A percentile compares a stretch with the other conserved stretches of the same genome.
These are phyloP conservation scores for Cnemophilus loriae DNA, from an alignment of 2,113 vertebrate genomes.

Conservation along the genomic window DNA sequence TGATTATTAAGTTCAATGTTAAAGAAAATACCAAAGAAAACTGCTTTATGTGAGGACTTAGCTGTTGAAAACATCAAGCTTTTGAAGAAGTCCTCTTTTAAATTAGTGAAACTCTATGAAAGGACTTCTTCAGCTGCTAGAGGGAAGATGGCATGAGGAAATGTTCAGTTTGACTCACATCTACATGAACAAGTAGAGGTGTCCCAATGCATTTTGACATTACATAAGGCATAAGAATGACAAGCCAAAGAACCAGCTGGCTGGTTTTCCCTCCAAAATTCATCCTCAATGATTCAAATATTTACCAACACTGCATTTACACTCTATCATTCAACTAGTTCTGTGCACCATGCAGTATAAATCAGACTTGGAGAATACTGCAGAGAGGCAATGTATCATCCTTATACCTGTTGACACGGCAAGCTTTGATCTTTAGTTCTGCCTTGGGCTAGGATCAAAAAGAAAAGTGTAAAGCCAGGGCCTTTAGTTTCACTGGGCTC, in stretches of 20 bases:
- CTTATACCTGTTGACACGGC: neutral
- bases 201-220: neutral
- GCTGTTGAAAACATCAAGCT: neutral
- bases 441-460: neutral
- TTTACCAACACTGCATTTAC: neutral
- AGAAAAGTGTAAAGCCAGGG: neutral
- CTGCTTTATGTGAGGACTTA: neutral
- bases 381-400: neutral
- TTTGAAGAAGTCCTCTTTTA: neutral
- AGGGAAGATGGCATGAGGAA: neutral
- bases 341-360: neutral
- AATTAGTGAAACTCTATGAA: neutral
- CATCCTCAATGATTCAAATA: neutral
- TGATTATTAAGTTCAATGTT: neutral
- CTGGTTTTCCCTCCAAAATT: neutral
- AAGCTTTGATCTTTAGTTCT: conserved; percentile 27
- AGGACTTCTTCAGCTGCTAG: neutral
- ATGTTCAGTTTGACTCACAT: neutral
- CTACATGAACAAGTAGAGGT: neutral
- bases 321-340: neutral
- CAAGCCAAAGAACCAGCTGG: neutral
- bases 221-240: neutral
- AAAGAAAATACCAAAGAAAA: neutral
- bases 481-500: neutral
- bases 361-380: neutral